These are phyloP conservation scores for Bradysia coprophila DNA, from an alignment of 1,140 invertebrate genomes.

Conservation along the genomic window DNA sequence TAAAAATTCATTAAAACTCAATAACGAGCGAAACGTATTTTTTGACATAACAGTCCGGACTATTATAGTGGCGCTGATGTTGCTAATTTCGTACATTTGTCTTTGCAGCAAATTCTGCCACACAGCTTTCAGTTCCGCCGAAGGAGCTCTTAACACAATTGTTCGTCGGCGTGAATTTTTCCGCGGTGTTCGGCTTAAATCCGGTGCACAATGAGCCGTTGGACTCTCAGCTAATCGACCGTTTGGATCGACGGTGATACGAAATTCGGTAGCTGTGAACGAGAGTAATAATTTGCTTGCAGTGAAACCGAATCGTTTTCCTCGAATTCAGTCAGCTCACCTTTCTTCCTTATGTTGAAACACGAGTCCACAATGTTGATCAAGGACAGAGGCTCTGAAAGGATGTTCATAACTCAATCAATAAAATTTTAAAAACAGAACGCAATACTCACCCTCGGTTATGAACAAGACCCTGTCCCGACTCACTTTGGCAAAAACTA, in stretches of 20 bases:
- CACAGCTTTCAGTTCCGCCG: slow-evolving; percentile 63
- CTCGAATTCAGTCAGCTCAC: slow-evolving; percentile 27
- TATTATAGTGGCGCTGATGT: too few relatives aligned
- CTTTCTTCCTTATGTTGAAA: slow-evolving; percentile 68
- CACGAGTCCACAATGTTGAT: slow-evolving; percentile 58
- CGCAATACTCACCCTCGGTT: too few relatives aligned
- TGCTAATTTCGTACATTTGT: slow-evolving; percentile 42
- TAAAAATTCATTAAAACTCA: too few relatives aligned
- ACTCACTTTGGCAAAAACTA: slow-evolving; percentile 68
- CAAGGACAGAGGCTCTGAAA: slow-evolving; percentile 59
- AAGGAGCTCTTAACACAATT: slow-evolving; percentile 55
- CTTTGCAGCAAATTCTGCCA: slow-evolving; percentile 76
- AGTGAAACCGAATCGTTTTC: not conserved
- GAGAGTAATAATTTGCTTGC: slow-evolving; percentile 4
- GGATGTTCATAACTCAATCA: too few relatives aligned
- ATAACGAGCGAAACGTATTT: too few relatives aligned
- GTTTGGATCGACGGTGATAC: slow-evolving; percentile 37
- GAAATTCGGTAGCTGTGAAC: slow-evolving; percentile 46
- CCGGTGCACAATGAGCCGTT: slow-evolving; percentile 40
- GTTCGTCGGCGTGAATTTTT: slow-evolving; percentile 42
- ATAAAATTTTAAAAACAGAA: too few relatives aligned
- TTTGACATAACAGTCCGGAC: too few relatives aligned
- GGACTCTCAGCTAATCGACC: slow-evolving; percentile 39
- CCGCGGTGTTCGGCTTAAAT: slow-evolving; percentile 32
- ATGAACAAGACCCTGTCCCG: slow-evolving; percentile 68